These are phyloP conservation scores for Octodon degus DNA, from an alignment of 2,113 vertebrate genomes.

Conservation along the genomic window DNA sequence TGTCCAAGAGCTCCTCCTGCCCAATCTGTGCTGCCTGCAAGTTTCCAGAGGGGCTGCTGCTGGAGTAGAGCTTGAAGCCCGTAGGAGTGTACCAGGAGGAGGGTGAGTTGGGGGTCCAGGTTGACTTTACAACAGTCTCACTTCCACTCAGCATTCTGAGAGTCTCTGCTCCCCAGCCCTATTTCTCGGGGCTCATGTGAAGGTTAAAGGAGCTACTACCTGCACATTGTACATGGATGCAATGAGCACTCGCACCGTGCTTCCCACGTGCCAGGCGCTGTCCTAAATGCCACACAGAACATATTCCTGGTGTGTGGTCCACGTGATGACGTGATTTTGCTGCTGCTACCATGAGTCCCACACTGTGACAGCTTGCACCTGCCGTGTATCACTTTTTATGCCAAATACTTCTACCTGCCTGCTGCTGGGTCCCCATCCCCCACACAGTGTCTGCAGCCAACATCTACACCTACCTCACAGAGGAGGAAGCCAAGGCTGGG, in stretches of 20 bases:
- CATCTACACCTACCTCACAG: neutral
- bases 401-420: neutral
- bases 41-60: neutral
- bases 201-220: neutral
- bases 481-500: neutral
- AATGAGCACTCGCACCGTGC: neutral
- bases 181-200: neutral
- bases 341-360: neutral
- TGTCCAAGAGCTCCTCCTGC: neutral
- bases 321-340: too few species aligned
- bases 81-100: neutral
- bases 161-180: neutral
- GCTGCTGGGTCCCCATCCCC: neutral
- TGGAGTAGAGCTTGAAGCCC: neutral
- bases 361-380: neutral
- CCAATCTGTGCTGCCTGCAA: neutral
- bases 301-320: neutral
- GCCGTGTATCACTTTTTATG: neutral
- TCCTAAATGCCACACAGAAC: neutral
- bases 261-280: neutral
- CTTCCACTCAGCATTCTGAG: neutral
- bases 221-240: neutral
- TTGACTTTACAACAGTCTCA: neutral
- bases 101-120: neutral
- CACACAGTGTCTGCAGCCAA: neutral